A percentile compares a stretch with the other conserved stretches of the same genome.
These are phyloP conservation scores for Drosophila gaucha DNA, from an alignment of 2,888 invertebrate species.

Conservation along the genomic window DNA sequence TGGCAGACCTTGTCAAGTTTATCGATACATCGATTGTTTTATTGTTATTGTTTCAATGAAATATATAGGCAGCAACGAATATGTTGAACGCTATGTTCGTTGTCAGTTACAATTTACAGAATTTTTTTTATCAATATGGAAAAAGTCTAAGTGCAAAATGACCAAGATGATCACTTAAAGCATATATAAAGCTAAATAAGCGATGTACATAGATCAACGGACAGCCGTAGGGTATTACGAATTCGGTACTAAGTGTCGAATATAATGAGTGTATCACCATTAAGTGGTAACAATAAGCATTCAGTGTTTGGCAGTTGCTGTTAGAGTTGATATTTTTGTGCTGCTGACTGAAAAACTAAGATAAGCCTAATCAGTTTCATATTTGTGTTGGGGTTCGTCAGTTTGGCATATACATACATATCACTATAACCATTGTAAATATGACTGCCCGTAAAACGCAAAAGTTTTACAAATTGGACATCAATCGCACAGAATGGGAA, in stretches of 20 bases:
- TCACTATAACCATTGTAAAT: constrained; percentile 2
- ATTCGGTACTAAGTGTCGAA: constrained; percentile 14
- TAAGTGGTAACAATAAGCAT: constrained; percentile 4
- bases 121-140: background rate
- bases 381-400: constrained; percentile 15
- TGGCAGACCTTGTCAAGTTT: constrained; percentile 5
- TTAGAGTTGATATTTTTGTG: constrained; percentile 26
- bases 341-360: constrained; percentile 38
- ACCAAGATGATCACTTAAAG: too few species aligned
- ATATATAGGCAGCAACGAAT: constrained; percentile 8
- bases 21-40: constrained; percentile 38
- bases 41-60: constrained; percentile 6
- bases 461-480: constrained; percentile 94
- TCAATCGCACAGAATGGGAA: constrained; percentile 99
- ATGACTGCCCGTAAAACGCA: constrained; percentile 85
- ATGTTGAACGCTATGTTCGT: background rate
- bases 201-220: background rate
- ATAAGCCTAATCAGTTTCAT: constrained; percentile 74
- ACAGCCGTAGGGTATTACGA: constrained; percentile 13
- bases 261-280: constrained; percentile 8
- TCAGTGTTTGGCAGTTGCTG: constrained; percentile 32
- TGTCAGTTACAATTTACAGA: background rate
- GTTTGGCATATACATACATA: constrained; percentile 37
- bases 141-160: background rate
- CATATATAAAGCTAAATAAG: too few species aligned